A percentile compares a stretch with the other conserved stretches of the same genome.
Evolutionary conservation across 2,888 invertebrate genomes (phyloP).

Genomic region (Agrilus mali): DNA sequence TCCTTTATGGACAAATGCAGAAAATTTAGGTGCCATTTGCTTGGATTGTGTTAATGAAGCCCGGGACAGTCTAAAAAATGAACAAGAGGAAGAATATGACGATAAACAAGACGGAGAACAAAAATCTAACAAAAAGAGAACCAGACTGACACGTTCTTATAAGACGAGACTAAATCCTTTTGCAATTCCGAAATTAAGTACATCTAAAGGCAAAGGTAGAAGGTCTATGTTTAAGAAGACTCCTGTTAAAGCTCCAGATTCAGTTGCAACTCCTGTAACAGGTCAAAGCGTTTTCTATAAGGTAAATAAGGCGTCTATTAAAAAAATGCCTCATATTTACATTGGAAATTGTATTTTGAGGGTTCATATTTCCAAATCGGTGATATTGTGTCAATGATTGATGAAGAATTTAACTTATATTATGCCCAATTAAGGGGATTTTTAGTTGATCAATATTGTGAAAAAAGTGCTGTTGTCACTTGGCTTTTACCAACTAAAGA

Average conservation of each 20-base stretch:
- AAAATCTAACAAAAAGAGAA: constrained; percentile 45
- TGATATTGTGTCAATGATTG: constrained; percentile 78
- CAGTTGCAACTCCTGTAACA: constrained; percentile 70
- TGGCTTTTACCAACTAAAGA: constrained; percentile 82
- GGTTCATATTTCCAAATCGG: constrained; percentile 78
- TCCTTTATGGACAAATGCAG: constrained; percentile 62
- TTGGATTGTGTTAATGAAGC: constrained; percentile 56
- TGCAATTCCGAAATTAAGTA: constrained; percentile 29
- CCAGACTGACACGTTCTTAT: constrained; percentile 40
- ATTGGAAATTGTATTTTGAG: constrained; percentile 27
- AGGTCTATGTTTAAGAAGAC: constrained; percentile 66
- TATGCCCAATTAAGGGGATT: constrained; percentile 86
- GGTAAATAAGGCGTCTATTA: constrained; percentile 27
- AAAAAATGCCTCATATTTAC: background rate
- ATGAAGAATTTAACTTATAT: constrained; percentile 62
- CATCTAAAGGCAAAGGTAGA: constrained; percentile 60
- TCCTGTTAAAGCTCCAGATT: constrained; percentile 67
- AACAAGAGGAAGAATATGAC: constrained; percentile 24
- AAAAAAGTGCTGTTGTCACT: constrained; percentile 83
- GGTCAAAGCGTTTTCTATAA: constrained; percentile 68
- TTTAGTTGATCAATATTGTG: constrained; percentile 82
- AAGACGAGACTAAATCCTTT: constrained; percentile 34
- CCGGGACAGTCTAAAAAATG: constrained; percentile 28
- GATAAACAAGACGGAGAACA: constrained; percentile 29
- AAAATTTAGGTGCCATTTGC: constrained; percentile 59